A percentile compares a stretch with the other conserved stretches of the same genome.
phyloP scores from a whole-genome alignment of 2,113 vertebrate genomes.

The Petrocephalus zakoni region DNA sequence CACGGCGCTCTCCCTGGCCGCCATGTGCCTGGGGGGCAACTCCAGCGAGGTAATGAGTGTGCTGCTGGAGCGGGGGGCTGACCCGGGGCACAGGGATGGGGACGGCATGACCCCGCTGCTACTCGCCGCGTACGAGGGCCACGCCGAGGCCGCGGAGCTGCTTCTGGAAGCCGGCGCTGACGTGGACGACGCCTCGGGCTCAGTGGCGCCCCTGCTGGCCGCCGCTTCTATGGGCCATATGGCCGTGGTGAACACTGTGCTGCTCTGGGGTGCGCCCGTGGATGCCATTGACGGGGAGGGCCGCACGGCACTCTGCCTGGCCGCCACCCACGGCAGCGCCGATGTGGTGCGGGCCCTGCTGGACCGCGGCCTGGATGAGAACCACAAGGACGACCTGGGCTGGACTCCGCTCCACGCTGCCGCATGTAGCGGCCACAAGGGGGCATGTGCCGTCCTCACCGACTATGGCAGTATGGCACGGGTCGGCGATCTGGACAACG shows the following conservation, averaged over 20 bases:
- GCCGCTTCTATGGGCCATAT: conserved; percentile 69
- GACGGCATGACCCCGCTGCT: conserved; percentile 69
- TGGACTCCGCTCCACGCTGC: conserved; percentile 73
- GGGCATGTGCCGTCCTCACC: conserved; percentile 57
- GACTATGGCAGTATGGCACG: conserved; percentile 66
- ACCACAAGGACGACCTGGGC: conserved; percentile 71
- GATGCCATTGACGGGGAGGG: conserved; percentile 68
- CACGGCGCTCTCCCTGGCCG: conserved; percentile 64
- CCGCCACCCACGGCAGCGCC: conserved; percentile 60
- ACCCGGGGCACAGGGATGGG: conserved; percentile 59
- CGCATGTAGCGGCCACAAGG: conserved; percentile 66
- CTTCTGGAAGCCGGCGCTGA: conserved; percentile 70
- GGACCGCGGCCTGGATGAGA: conserved; percentile 69
- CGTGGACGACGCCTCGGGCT: conserved; percentile 54
- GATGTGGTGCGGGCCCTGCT: conserved; percentile 63
- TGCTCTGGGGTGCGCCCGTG: conserved; percentile 69
- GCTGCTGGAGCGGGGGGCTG: conserved; percentile 62
- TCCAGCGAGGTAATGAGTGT: conserved; percentile 57
- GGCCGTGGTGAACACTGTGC: conserved; percentile 55
- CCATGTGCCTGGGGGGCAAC: conserved; percentile 59
- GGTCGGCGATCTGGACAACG: conserved; percentile 62
- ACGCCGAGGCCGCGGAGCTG: conserved; percentile 63
- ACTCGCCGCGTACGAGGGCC: conserved; percentile 67
- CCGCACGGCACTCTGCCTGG: conserved; percentile 63
- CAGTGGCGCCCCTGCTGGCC: conserved; percentile 61